Evolutionary conservation across 2,888 invertebrate genomes (phyloP).

Genomic region (Drosophila robusta): DNA sequence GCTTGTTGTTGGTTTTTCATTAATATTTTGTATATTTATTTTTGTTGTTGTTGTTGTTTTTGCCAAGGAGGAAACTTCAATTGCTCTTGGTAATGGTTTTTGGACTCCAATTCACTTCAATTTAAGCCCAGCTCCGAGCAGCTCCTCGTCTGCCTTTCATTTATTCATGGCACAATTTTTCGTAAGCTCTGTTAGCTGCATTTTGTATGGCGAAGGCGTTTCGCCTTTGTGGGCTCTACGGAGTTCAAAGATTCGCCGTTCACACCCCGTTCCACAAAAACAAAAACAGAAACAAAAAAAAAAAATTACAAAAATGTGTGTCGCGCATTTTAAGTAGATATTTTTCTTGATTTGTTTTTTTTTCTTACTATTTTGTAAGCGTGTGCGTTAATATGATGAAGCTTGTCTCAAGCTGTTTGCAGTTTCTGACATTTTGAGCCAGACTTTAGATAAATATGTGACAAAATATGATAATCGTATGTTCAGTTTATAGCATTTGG

Average conservation of each 20-base stretch:
- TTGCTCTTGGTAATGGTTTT: conserved; percentile 26
- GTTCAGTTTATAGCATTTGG: conserved; percentile 12
- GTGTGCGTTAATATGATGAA: conserved; percentile 25
- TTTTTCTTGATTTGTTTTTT: conserved; percentile 26
- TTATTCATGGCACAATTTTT: conserved; percentile 56
- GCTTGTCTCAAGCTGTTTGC: conserved; percentile 40
- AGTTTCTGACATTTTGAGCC: conserved; percentile 63
- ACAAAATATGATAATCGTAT: conserved; percentile 57
- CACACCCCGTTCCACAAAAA: conserved; percentile 48
- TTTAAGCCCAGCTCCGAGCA: conserved; percentile 10
- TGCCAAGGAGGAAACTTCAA: conserved; percentile 25
- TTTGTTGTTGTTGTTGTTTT: conserved; percentile 1
- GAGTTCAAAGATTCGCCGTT: conserved; percentile 66
- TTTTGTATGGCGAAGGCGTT: conserved; percentile 51
- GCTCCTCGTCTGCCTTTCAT: conserved; percentile 38
- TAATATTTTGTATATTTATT: background rate
- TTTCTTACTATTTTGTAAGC: conserved; percentile 12
- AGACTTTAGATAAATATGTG: conserved; percentile 44
- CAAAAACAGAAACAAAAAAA: background rate
- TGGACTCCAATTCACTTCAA: conserved; percentile 5
- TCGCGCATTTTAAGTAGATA: conserved; percentile 66
- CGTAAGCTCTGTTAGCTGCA: conserved; percentile 18
- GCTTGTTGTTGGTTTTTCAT: conserved; percentile 12
- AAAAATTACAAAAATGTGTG: conserved; percentile 51
- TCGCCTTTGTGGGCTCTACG: conserved; percentile 17